Evolutionary conservation across 23 tunicate species (phyloP).

Genomic region (Clavelina lepadiformis): DNA sequence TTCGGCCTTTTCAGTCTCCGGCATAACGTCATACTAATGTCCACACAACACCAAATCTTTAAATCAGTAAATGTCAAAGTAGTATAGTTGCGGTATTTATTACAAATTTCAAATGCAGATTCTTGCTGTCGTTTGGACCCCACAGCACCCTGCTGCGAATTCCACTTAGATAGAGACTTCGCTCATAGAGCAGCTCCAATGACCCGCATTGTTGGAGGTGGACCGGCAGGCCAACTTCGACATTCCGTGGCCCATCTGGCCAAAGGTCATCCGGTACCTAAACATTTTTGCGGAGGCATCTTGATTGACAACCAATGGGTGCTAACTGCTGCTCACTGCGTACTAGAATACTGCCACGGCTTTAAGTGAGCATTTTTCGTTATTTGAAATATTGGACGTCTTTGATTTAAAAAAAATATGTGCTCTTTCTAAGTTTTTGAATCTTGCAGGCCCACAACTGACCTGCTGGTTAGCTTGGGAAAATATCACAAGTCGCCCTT

Average conservation of each 20-base stretch:
- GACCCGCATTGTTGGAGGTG: constrained; percentile 87
- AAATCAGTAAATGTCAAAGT: too few species aligned
- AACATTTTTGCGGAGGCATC: constrained; percentile 93
- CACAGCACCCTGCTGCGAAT: constrained; percentile 72
- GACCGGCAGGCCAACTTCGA: constrained; percentile 57
- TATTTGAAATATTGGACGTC: background rate
- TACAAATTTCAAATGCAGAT: constrained; percentile 18
- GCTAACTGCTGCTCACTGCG: constrained; percentile 95
- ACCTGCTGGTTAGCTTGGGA: constrained; percentile 68
- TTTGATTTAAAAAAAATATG: background rate
- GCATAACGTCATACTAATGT: too few species aligned
- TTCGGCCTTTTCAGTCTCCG: background rate
- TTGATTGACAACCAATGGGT: constrained; percentile 70
- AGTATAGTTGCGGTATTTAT: too few species aligned
- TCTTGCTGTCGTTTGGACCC: constrained; percentile 64
- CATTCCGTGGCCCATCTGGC: constrained; percentile 71
- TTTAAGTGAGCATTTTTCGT: constrained; percentile 24
- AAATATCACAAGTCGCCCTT: constrained; percentile 40
- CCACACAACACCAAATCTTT: too few species aligned
- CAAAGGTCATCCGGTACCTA: background rate
- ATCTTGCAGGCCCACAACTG: constrained; percentile 17
- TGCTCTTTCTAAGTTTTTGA: too few species aligned
- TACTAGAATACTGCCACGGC: constrained; percentile 58
- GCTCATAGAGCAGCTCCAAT: constrained; percentile 34
- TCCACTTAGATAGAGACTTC: background rate